Base-by-base conservation (phyloP, 2,888 invertebrate genomes). In the Sympetrum striolatum region DNA sequence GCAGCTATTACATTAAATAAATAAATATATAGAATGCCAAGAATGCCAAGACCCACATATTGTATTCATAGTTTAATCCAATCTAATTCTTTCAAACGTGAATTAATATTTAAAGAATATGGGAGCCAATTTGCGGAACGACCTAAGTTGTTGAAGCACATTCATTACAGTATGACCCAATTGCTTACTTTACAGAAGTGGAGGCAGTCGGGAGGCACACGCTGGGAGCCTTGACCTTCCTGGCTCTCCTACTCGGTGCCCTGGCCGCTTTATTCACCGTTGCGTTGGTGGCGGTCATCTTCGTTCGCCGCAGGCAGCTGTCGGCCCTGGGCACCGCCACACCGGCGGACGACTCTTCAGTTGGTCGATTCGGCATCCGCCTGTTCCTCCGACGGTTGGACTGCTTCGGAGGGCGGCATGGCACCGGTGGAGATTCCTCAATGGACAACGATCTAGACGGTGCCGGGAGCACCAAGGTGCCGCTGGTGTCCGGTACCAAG, bases 401-500 rank as follows among this genome's bases (percentile, higher is more conserved):
- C 86, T 39, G 58, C 37, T 22, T 86, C n/a, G 60, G 60, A 0
- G 58, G 82, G 2, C 31, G 64, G 31, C 22, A 37, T 22, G 44
- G 81, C 0, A 25, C 44, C 0, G 25, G 44, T 22, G 81, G 48
- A 4, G 48, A 81, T n/a, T 58, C 58, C n/a, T 58, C 60, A 22
- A 60, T 58, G 8, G 60, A 86, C n/a, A 39, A 35, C 5, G 86
- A 86, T n/a, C 25, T 81, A 39, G 81, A 81, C 25, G 86, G 31
- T n/a, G 39, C 86, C 37, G 86, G 58, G 12, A 60, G 86, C 60
- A 86, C 86, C 64, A 80, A 90, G 58, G 80, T 80, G 12, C 90
- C 90, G 4, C 58, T 80, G 1, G 90, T 96, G 94, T 86, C 86
- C 37, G 37, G 60, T 31, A 31, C 31, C 18, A 60, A 58, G 37